These are phyloP conservation scores for Sesia bembeciformis DNA, from an alignment of 2,888 invertebrate genomes.

Conservation along the genomic window DNA sequence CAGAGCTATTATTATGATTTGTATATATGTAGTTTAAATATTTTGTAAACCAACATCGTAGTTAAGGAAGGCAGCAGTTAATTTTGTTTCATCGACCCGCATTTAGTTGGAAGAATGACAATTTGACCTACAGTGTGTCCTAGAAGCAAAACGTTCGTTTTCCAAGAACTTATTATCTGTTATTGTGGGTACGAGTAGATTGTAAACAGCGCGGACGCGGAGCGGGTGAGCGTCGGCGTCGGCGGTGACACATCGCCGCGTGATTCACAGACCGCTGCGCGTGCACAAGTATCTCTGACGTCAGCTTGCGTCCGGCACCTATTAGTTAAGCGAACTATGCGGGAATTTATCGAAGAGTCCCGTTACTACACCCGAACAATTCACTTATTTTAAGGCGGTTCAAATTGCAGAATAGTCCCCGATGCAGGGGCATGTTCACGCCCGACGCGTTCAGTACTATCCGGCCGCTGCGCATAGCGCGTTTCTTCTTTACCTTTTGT, in stretches of 20 bases:
- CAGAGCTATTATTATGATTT: too few relatives aligned
- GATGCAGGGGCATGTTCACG: conserved; percentile 27
- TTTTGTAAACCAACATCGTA: too few relatives aligned
- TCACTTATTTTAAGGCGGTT: too few relatives aligned
- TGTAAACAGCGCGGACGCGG: conserved; percentile 26
- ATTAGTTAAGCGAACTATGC: conserved; percentile 18
- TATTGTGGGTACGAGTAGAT: conserved; percentile 18
- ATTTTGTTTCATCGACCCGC: background rate
- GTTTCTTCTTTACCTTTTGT: conserved; percentile 47
- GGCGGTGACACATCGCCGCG: conserved; percentile 58
- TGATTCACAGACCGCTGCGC: conserved; percentile 53
- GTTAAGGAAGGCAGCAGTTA: too few relatives aligned
- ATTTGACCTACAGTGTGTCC: background rate
- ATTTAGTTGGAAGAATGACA: background rate
- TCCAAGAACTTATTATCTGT: conserved; percentile 37
- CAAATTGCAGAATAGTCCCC: conserved; percentile 16
- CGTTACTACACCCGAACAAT: background rate
- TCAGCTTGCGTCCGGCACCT: conserved; percentile 54
- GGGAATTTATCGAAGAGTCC: conserved; percentile 12
- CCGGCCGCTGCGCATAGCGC: background rate
- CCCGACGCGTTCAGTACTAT: conserved; percentile 27
- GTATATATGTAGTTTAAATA: too few relatives aligned
- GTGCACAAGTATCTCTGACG: conserved; percentile 54
- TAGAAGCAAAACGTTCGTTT: conserved; percentile 25
- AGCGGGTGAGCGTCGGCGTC: conserved; percentile 16